These are phyloP conservation scores for Opisthograptis luteolata DNA, from an alignment of 2,888 invertebrate species.

Conservation along the genomic window DNA sequence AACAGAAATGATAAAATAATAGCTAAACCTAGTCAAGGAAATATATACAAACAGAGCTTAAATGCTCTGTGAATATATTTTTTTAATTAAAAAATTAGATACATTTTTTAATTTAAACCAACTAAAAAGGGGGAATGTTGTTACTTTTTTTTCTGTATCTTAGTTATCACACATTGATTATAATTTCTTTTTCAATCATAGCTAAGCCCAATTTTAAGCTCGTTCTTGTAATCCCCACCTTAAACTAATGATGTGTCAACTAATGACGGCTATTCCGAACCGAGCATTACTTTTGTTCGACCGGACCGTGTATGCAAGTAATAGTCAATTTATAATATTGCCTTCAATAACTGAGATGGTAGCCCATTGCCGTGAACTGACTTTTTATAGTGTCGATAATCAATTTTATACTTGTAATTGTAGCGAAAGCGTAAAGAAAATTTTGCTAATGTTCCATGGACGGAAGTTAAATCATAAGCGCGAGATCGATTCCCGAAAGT, in stretches of 20 bases:
- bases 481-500: constrained; percentile 15
- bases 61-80: no score
- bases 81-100: no score
- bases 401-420: constrained; percentile 60
- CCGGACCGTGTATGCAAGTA: constrained; percentile 41
- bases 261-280: constrained; percentile 49
- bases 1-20: no score
- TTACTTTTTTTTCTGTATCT: no score
- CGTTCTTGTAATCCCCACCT: no score
- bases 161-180: no score
- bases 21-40: no score
- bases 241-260: constrained; percentile 48
- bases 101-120: no score
- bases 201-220: no score
- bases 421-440: constrained; percentile 61
- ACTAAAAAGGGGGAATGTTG: no score
- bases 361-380: constrained; percentile 50
- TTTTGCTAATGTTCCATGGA: constrained; percentile 49
- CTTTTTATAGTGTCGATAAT: constrained; percentile 57
- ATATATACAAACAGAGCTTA: no score
- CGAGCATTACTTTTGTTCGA: constrained; percentile 50
- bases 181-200: no score
- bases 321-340: constrained; percentile 57
- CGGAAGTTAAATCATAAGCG: constrained; percentile 22
- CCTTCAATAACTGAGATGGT: constrained; percentile 51